Base-by-base conservation (phyloP, 1,140 invertebrate species). In the Cyclina sinensis region DNA sequence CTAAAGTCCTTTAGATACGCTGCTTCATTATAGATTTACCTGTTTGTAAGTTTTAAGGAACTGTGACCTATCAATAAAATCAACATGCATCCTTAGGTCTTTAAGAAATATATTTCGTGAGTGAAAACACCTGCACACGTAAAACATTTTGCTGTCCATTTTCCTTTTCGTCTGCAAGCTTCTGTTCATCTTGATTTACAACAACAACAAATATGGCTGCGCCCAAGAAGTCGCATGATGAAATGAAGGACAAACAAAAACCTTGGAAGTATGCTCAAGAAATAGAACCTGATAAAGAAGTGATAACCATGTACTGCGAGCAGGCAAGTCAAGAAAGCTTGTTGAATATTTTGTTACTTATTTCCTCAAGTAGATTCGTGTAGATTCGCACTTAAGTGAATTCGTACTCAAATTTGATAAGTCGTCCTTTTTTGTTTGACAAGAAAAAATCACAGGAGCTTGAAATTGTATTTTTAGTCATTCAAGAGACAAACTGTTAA, bases 31-130 rank as follows among this genome's bases (percentile, higher is more conserved):
- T n/a, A n/a, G n/a, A n/a, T n/a, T 37, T 82, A 82, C 80, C 80
- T 82, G 18, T 21, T 18, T 62, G 46, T 82, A 82, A 30, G 57
- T 48, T 68, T 46, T 62, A 12, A 86, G 16, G 54, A 86, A 86
- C 14, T 88, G 76, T 12, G 12, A 21, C 48, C 43, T 68, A 54
- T 43, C 21, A n/a, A 18, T 70, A 24, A 35, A 88, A 27, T 73
- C 68, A 32, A 80, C 18, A 73, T 88, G 86, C 39, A 30, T 39
- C 5, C 57, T 37, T 12, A 80, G 9, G 18, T 51, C 5, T 32
- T 70, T 88, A 7, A 88, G 30, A 74, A 51, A 88, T 79, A 88
- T 80, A 46, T 88, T 88, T 51, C 73, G 35, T 12, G 24, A 12
- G 24, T 79, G 65, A 73, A 88, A 88, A 73, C 86, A 88, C 14